A percentile compares a stretch with the other conserved stretches of the same genome.
Evolutionary conservation across 2,888 invertebrate species (phyloP).

Genomic region (Calameuta pallipes): DNA sequence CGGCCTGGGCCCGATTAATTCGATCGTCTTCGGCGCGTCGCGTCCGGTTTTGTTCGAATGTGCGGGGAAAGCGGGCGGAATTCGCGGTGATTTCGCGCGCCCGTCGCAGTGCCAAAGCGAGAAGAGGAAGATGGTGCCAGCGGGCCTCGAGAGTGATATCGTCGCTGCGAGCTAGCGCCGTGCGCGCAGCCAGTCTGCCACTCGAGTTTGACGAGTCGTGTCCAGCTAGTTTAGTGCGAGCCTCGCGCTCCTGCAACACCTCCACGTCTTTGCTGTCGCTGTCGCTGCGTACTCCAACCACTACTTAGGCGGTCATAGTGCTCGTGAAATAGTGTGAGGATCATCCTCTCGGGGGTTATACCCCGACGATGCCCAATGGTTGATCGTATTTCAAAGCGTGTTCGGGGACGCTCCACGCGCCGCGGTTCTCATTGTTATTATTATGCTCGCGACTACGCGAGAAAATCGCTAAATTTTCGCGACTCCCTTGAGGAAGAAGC

Average conservation of each 20-base stretch:
- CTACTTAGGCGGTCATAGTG: background rate
- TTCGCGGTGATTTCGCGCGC: slow-evolving; percentile 48
- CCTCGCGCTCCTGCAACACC: slow-evolving; percentile 32
- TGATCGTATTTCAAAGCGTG: slow-evolving; percentile 76
- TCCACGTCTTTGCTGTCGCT: slow-evolving; percentile 11
- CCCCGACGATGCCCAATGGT: slow-evolving; percentile 83
- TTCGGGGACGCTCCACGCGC: slow-evolving; percentile 73
- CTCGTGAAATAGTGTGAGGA: slow-evolving; percentile 1
- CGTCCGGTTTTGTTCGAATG: slow-evolving; percentile 41
- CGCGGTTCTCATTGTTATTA: slow-evolving; percentile 55
- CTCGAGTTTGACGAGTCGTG: slow-evolving; percentile 46
- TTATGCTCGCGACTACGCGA: slow-evolving; percentile 37
- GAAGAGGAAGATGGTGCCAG: slow-evolving; percentile 36
- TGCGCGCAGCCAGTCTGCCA: slow-evolving; percentile 60
- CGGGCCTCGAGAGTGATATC: slow-evolving; percentile 51
- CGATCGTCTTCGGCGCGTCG: slow-evolving; percentile 39
- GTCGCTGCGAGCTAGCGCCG: slow-evolving; percentile 60
- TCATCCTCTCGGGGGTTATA: slow-evolving; percentile 20
- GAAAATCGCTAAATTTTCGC: slow-evolving; percentile 41
- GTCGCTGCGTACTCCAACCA: background rate
- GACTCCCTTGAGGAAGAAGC: slow-evolving; percentile 23
- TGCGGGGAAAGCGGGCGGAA: slow-evolving; percentile 44
- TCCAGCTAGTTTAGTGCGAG: slow-evolving; percentile 19
- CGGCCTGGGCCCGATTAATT: slow-evolving; percentile 43
- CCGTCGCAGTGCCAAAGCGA: slow-evolving; percentile 55